Base-by-base conservation (phyloP, 1,140 invertebrate species). In the Delia radicum region DNA sequence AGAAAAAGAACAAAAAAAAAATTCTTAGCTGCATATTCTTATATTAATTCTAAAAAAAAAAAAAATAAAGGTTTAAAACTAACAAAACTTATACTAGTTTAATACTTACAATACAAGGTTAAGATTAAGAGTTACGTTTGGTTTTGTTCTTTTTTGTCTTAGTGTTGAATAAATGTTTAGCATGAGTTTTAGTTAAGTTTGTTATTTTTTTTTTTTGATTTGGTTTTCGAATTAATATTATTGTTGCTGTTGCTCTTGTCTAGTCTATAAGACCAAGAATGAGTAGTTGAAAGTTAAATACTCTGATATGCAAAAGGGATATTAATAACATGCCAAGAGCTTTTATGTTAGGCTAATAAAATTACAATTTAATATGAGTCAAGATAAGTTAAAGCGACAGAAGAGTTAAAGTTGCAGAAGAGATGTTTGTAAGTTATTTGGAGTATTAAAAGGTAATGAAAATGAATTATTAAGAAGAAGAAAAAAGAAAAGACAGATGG, bases 281-380 rank as follows among this genome's bases (percentile, higher is more conserved):
- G 29, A 33, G 65, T 24, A 69, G 65, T 69, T 69, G 29, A 37
- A 69, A 37, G 65, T 33, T 69, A 69, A 69, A 69, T 69, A 69
- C 65, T 69, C n/a, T 55, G 65, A 69, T 69, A 69, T 69, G 65
- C 29, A 69, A 69, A 69, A 69, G 29, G 65, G 65, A 69, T 69
- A 69, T 69, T 69, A 69, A 69, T 69, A 69, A 69, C 65, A 69
- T 37, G 65, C 65, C 65, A 69, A 69, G 65, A 33, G 65, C 65
- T 69, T 69, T 69, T 69, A 69, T 69, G 65, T 69, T 69, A 69
- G 33, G 65, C 65, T 69, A 69, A 69, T 69, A 69, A 69, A 69
- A 69, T 69, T 69, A 69, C 65, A 69, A 69, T 69, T 69, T 69
- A 69, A 69, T 69, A 69, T 69, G 65, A 69, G 65, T 69, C 65